Evolutionary conservation across 2,888 invertebrate species (phyloP), one percentile per base, ranked within the genome.

Genomic region (Maniola hyperantus): DNA sequence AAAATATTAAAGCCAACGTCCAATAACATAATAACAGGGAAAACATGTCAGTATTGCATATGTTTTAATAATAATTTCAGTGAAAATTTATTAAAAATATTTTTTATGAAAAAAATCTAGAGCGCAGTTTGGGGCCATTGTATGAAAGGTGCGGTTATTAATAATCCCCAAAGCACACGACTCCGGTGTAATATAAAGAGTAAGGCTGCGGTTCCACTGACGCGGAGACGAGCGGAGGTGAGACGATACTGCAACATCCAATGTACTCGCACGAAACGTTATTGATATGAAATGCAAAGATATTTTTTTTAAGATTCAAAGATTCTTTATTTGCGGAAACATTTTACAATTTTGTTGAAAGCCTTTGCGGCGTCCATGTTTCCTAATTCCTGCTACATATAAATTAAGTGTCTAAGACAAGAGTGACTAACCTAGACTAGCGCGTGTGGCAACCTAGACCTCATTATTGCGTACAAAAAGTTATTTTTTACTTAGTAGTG

Each of bases 131-230:
- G 2, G 20, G 57, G 57, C 42, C 20, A 42, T 57, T 42, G 39
- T 42, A 10, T 57, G 39, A 42, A 4, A 57, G 26, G 55, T 8
- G n/a, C n/a, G 36, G 36, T 57, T 57, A 57, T 57, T 57, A 57
- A 39, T 57, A 42, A 6, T 11, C 55, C 55, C 20, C 11, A 4
- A 36, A 8, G 18, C 39, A 11, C 39, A 20, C 42, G 13, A 36
- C 39, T 18, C 36, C 20, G 57, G 39, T 18, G 36, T 36, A 39
- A 39, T 15, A 55, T 54, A 34, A 34, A 34, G 54, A 15, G 54
- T 15, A 54, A 54, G 15, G 54, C n/a, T 54, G 54, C n/a, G 34
- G 7, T 36, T n/a, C 15, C 15, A 54, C 6, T 34, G 13, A 10
- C 34, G 6, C 11, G 33, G 34, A 11, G 18, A 18, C 18, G 7